These are phyloP conservation scores for Bellardia pandia DNA, from an alignment of 2,888 invertebrate genomes.

Conservation along the genomic window DNA sequence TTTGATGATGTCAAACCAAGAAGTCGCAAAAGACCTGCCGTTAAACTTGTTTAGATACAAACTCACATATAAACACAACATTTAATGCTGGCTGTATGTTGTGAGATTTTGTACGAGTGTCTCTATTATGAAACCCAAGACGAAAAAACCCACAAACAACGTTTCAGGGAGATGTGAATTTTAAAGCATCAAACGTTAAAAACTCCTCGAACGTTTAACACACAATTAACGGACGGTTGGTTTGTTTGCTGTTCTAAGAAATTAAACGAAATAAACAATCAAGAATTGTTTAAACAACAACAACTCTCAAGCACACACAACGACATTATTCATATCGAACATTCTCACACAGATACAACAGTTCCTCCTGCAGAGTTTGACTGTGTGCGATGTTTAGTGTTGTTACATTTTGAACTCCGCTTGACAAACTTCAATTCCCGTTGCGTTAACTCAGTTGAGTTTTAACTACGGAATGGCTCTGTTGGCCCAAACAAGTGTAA, in stretches of 20 bases:
- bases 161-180: constrained; percentile 34
- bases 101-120: background rate
- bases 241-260: constrained; percentile 9
- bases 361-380: constrained; percentile 43
- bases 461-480: constrained; percentile 69
- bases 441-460: constrained; percentile 72
- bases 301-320: background rate
- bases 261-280: constrained; percentile 22
- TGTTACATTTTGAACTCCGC: constrained; percentile 53
- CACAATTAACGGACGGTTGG: constrained; percentile 57
- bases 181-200: constrained; percentile 67
- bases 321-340: constrained; percentile 16
- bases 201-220: constrained; percentile 66
- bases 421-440: constrained; percentile 66
- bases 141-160: constrained; percentile 42
- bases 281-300: constrained; percentile 23
- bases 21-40: constrained; percentile 42
- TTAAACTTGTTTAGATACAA: constrained; percentile 47
- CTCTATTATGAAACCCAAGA: constrained; percentile 37
- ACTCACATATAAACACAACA: constrained; percentile 36
- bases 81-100: background rate
- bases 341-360: constrained; percentile 8
- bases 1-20: constrained; percentile 27
- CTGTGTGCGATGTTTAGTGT: constrained; percentile 10
- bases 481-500: constrained; percentile 41